Evolutionary conservation across 2,888 invertebrate genomes (phyloP).

Genomic region (Amphimallon solstitiale): DNA sequence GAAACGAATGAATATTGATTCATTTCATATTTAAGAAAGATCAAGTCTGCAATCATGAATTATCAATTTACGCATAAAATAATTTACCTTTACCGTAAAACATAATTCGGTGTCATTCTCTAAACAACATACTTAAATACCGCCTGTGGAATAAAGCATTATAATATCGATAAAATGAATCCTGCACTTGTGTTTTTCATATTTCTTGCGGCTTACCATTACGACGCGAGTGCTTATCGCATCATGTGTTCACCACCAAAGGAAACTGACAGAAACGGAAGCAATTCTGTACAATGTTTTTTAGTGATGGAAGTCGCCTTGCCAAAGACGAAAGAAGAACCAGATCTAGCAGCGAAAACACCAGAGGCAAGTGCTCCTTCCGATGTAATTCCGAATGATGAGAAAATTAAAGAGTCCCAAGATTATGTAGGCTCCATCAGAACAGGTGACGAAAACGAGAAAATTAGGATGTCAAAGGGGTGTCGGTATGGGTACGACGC

Average conservation of each 20-base stretch:
- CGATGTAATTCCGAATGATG: not conserved
- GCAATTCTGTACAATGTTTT: not conserved
- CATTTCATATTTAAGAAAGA: too few species aligned
- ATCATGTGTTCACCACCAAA: not conserved
- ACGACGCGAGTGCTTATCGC: not conserved
- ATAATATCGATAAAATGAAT: too few species aligned
- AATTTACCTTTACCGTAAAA: too few species aligned
- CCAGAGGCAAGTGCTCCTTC: too few species aligned
- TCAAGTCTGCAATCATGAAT: too few species aligned
- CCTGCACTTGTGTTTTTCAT: not conserved
- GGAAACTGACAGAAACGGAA: constrained; percentile 6
- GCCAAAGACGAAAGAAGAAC: not conserved
- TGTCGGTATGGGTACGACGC: constrained; percentile 19
- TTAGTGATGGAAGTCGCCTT: not conserved
- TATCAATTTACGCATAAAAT: too few species aligned
- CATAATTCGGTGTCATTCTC: too few species aligned
- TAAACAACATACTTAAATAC: too few species aligned
- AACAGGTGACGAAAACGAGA: not conserved
- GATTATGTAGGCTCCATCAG: not conserved
- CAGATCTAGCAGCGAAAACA: not conserved
- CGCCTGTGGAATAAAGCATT: too few species aligned
- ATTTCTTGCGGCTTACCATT: constrained; percentile 7
- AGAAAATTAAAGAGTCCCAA: not conserved
- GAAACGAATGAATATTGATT: too few species aligned
- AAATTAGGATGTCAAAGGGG: too few species aligned